phyloP scores from a whole-genome alignment of 2,797 vertebrate species.

The Muscicapa comitata region DNA sequence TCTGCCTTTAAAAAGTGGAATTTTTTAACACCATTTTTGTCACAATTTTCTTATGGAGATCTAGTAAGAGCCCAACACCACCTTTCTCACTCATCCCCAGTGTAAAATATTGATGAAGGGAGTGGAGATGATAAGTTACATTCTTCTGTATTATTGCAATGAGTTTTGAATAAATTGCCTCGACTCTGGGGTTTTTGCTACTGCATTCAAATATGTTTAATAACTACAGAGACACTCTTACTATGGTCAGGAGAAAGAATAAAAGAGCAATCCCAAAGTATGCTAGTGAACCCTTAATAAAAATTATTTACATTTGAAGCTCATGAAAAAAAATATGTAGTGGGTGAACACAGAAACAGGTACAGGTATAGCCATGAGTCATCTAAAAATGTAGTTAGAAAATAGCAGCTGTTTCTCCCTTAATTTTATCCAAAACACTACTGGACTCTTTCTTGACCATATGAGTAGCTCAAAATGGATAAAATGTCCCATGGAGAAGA shows the following conservation, averaged over 20 bases:
- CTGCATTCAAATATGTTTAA: background rate
- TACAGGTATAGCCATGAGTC: background rate
- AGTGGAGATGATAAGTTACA: rapidly evolving
- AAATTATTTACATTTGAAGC: background rate
- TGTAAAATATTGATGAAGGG: background rate
- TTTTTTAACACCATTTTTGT: background rate
- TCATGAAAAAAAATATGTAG: background rate
- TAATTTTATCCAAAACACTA: background rate
- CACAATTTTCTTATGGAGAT: background rate
- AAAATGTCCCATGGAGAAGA: background rate
- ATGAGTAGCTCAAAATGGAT: background rate
- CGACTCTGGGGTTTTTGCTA: background rate
- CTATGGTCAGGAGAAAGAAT: background rate
- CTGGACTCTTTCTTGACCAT: background rate
- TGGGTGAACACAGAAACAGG: background rate
- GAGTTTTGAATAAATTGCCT: background rate
- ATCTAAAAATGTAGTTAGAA: background rate
- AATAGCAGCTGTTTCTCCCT: background rate
- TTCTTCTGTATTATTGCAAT: background rate
- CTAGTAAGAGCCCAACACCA: rapidly evolving
- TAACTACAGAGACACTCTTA: background rate
- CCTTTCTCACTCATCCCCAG: background rate
- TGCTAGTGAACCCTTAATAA: background rate
- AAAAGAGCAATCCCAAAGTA: background rate
- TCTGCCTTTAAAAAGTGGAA: rapidly evolving